Base-by-base conservation (phyloP, 2,113 vertebrate genomes). In the Tenrec ecaudatus region DNA sequence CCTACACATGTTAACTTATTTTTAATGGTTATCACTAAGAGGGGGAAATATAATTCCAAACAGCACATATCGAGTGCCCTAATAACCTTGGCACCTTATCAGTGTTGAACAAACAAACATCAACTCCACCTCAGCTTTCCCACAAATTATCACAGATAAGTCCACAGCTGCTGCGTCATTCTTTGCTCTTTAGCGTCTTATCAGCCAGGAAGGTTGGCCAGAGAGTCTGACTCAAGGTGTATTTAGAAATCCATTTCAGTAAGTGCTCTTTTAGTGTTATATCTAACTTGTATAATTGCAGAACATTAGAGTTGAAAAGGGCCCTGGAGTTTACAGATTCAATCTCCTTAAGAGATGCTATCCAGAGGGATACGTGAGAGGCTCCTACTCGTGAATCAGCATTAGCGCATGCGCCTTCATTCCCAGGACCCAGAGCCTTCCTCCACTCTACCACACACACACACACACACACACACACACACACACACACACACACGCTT, bases 101-200 rank as follows among this genome's bases (percentile, higher is more conserved):
- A 92, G 20, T 81, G 85, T 40, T 1, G 15, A 60, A 80, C 85
- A 88, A 77, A 19, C 17, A 71, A 71, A 33, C 3, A 69, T 31
- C 6, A 68, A 62, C 29, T 88, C 40, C 29, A 87, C 20, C 40
- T 95, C 33, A 82, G 69, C 83, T 89, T 95, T 95, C 94, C 87
- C 84, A 91, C 4, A 20, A 89, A 95, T 92, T 92, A 80, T 94
- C 94, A 94, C n/a, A 92, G 82, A 66, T 80, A 96, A 92, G 36
- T 38, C 66, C 4, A 40, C 9, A 23, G 73, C 60, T 86, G 73
- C 60, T 86, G 38, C 0, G 2, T 92, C 94, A 94, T 84, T 79
- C 43, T 38, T 76, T 10, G 64, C 12, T 62, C 60, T 62, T 22
- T 23, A 6, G 29, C 87, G 40, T 93, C 76, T 47, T 0, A 84